A percentile compares a stretch with the other conserved stretches of the same genome.
Evolutionary conservation across 2,888 invertebrate genomes (phyloP).

Genomic region (Chelonus formosanus): DNA sequence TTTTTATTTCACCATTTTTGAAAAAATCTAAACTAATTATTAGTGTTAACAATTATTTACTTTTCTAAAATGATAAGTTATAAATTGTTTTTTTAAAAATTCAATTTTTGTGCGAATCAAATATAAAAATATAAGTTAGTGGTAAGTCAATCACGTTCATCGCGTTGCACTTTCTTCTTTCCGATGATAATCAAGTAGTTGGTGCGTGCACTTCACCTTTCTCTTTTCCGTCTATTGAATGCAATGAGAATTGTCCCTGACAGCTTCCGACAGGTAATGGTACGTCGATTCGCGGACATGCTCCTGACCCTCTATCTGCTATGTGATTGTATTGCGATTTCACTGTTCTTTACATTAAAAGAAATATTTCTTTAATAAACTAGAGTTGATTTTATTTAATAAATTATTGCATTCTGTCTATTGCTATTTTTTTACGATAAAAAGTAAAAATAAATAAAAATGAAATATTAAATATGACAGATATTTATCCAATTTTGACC

Average conservation of each 20-base stretch:
- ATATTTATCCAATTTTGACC: background rate
- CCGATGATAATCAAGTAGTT: conserved; percentile 40
- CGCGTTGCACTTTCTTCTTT: conserved; percentile 57
- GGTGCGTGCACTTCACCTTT: conserved; percentile 58
- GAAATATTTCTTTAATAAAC: too few relatives aligned
- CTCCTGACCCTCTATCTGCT: conserved; percentile 21
- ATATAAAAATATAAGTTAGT: conserved; percentile 1
- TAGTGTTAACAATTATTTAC: too few relatives aligned
- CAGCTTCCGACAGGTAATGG: conserved; percentile 46
- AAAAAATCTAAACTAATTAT: too few relatives aligned
- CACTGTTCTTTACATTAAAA: background rate
- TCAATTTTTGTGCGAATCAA: background rate
- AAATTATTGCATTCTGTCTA: too few relatives aligned
- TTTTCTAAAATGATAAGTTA: too few relatives aligned
- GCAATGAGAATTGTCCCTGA: conserved; percentile 41
- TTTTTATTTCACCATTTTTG: too few relatives aligned
- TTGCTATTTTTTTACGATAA: too few relatives aligned
- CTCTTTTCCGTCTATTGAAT: conserved; percentile 49
- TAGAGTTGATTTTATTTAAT: background rate
- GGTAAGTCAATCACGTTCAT: conserved; percentile 35
- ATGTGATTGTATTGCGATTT: background rate
- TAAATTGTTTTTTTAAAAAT: too few relatives aligned
- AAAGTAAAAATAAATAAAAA: too few relatives aligned
- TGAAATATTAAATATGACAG: too few relatives aligned
- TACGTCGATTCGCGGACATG: conserved; percentile 27